Evolutionary conservation across 2,113 vertebrate genomes (phyloP).

Genomic region (Proteles cristata): DNA sequence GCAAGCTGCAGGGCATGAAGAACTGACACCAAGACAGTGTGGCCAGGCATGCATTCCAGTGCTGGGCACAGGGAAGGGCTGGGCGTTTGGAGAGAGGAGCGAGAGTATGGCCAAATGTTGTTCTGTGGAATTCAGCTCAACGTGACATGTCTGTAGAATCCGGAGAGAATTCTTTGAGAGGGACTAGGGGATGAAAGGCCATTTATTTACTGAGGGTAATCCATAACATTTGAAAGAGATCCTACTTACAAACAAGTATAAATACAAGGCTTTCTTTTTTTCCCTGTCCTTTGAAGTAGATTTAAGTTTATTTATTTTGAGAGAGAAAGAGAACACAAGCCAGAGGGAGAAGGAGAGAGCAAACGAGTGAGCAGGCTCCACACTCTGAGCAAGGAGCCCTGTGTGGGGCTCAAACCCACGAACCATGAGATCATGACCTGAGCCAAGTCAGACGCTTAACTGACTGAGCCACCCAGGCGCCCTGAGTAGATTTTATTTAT

Average conservation of each 20-base stretch:
- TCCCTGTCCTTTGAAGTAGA: neutral
- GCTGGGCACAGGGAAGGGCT: neutral
- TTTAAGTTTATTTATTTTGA: no score
- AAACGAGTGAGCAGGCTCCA: no score
- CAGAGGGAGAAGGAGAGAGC: no score
- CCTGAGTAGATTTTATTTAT: neutral
- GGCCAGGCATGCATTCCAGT: neutral
- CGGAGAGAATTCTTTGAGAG: neutral
- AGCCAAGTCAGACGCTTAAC: no score
- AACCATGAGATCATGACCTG: no score
- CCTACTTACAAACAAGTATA: no score
- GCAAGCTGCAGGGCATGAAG: neutral
- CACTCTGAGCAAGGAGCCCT: no score
- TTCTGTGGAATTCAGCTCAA: neutral
- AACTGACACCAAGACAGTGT: neutral
- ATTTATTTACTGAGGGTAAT: neutral
- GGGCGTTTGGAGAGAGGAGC: rapidly evolving
- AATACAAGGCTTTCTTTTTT: neutral
- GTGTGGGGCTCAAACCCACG: no score
- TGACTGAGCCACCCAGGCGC: no score
- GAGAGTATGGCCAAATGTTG: rapidly evolving
- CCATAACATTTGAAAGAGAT: neutral
- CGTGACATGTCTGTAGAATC: neutral
- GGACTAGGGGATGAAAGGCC: neutral
- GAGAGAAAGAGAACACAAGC: no score